Evolutionary conservation across 2,113 vertebrate species (phyloP), one percentile per base, ranked within the genome.

Genomic region (Propithecus coquereli): DNA sequence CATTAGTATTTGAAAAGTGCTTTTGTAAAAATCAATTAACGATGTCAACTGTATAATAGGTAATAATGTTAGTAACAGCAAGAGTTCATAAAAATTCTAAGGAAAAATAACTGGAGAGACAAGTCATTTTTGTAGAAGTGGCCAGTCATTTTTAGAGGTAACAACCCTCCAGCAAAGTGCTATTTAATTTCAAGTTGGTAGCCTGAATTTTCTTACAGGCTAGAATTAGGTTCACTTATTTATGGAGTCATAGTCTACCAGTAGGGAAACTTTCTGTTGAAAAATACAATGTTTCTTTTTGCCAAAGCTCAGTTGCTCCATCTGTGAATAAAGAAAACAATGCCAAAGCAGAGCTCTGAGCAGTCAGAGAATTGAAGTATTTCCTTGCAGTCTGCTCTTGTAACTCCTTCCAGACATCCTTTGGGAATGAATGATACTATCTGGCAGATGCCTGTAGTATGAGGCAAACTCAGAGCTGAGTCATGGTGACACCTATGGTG

Each of bases 321-420:
- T 94, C 88, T 97, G 81, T 90, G 65, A 54, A n/a, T 54, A 73
- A 59, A 25, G 79, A n/a, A 90, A 86, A 84, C n/a, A 43, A 71
- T 54, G 85, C 52, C 45, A 97, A 43, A 8, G 13, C 66, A 71
- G 77, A 50, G 16, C 25, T 40, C 73, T 61, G 87, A 91, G 47
- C 45, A 59, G 32, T 37, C 25, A 65, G 89, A 85, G 34, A 79
- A 76, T 8, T 93, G 73, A 63, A 93, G 8, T 37, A 54, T 40
- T 73, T 89, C 74, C 61, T 65, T 80, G 6, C 40, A 95, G 74
- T 80, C 68, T 94, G 57, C 25, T 79, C 63, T n/a, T 74, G 2
- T 32, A 74, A 27, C 52, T 92, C 61, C 77, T 91, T 91, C 79
- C 80, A 96, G 88, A 82, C 34, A 16, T 20, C 66, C 40, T 83